A percentile compares a stretch with the other conserved stretches of the same genome.
phyloP scores from a whole-genome alignment of 2,113 vertebrate genomes.

The Dicrurus megarhynchus region DNA sequence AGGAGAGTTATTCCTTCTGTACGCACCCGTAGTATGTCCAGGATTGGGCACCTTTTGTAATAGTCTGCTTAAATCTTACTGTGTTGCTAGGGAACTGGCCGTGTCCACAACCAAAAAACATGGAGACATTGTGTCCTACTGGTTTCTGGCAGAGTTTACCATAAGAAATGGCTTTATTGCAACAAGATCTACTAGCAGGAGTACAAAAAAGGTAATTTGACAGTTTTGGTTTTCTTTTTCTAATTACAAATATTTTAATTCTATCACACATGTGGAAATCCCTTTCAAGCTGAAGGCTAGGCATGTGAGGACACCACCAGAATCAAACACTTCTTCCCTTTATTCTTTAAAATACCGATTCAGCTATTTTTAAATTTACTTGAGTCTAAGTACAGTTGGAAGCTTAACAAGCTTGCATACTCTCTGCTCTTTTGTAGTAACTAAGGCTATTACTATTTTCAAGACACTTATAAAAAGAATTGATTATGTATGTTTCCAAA shows the following conservation, averaged over 20 bases:
- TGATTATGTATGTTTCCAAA: not conserved
- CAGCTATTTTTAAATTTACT: constrained; percentile 34
- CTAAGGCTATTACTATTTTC: not conserved
- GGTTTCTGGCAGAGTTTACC: constrained; percentile 9
- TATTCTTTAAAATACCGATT: not conserved
- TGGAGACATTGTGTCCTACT: not conserved
- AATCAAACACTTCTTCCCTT: not conserved
- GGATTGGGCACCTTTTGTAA: constrained; percentile 21
- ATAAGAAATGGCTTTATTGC: not conserved
- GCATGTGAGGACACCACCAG: not conserved
- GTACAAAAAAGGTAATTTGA: not conserved
- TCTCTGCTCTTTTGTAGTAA: not conserved
- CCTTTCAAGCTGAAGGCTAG: not conserved
- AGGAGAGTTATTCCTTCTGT: not conserved
- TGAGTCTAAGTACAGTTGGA: not conserved
- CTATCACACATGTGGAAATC: not conserved
- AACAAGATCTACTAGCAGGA: not conserved
- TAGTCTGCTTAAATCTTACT: not conserved
- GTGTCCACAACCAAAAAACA: not conserved
- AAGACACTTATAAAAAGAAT: not conserved
- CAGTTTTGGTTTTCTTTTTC: not conserved
- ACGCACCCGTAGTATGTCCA: not conserved
- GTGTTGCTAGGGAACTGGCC: not conserved
- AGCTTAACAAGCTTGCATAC: not conserved
- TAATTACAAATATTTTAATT: constrained; percentile 16